phyloP scores from a whole-genome alignment of 2,113 vertebrate genomes.

The Colaptes auratus region DNA sequence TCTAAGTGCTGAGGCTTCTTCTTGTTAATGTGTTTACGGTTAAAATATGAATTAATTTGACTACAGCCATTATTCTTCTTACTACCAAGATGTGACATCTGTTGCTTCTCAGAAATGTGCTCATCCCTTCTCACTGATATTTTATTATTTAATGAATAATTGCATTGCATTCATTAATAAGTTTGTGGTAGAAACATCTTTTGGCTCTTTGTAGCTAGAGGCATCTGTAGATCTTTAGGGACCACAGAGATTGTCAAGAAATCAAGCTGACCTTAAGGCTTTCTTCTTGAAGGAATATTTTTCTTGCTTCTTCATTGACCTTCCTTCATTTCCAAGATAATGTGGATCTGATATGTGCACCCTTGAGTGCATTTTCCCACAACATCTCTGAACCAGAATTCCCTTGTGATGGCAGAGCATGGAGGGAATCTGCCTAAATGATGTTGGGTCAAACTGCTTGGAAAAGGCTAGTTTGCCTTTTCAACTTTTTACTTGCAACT shows the following conservation, averaged over 20 bases:
- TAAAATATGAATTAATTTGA: neutral
- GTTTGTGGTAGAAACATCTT: neutral
- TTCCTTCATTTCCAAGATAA: neutral
- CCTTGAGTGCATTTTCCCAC: neutral
- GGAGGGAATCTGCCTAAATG: neutral
- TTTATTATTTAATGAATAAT: neutral
- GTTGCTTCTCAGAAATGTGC: neutral
- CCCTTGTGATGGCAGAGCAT: neutral
- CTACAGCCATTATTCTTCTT: neutral
- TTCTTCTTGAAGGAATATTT: neutral
- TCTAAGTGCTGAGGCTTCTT: neutral
- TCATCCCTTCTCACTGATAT: neutral
- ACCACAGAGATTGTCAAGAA: neutral
- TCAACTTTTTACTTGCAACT: neutral
- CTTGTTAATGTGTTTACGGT: neutral
- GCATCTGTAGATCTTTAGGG: neutral
- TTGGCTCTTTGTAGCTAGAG: neutral
- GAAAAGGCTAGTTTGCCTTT: neutral
- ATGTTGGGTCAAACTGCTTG: neutral
- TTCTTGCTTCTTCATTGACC: neutral
- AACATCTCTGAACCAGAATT: conserved; percentile 3
- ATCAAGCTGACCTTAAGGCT: neutral
- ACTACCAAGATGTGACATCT: neutral
- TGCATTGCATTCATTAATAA: neutral
- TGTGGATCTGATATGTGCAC: neutral